These are phyloP conservation scores for Drosophila suboccidentalis DNA, from an alignment of 2,888 invertebrate genomes.

Conservation along the genomic window DNA sequence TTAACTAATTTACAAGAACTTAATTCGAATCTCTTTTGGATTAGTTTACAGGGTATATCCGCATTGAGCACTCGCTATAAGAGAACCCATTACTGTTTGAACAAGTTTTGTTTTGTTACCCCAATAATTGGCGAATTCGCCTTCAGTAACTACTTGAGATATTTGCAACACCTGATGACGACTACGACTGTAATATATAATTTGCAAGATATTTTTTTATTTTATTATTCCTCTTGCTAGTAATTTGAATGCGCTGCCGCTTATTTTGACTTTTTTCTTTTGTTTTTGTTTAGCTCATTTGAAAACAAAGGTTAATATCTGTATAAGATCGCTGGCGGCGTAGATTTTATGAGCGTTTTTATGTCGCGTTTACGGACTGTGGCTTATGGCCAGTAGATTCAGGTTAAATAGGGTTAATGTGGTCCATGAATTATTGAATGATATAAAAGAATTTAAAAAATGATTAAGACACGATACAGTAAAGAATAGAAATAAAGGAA, in stretches of 20 bases:
- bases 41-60: not conserved
- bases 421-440: slow-evolving; percentile 26
- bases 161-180: slow-evolving; percentile 56
- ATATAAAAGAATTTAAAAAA: not conserved
- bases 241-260: slow-evolving; percentile 25
- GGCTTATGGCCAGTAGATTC: slow-evolving; percentile 47
- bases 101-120: slow-evolving; percentile 32
- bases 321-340: slow-evolving; percentile 45
- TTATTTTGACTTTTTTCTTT: slow-evolving; percentile 13
- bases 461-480: slow-evolving; percentile 5
- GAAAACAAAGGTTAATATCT: slow-evolving; percentile 71
- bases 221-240: slow-evolving; percentile 13
- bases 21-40: not conserved
- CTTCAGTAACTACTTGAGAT: slow-evolving; percentile 58
- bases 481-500: not conserved
- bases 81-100: not conserved
- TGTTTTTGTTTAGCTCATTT: slow-evolving; percentile 38
- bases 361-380: slow-evolving; percentile 38
- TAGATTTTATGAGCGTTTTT: slow-evolving; percentile 49
- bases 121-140: slow-evolving; percentile 52
- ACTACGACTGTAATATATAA: slow-evolving; percentile 52
- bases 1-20: no score
- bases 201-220: slow-evolving; percentile 42
- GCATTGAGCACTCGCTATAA: not conserved
- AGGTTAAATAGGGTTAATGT: slow-evolving; percentile 73